Evolutionary conservation across 2,113 vertebrate genomes (phyloP).

Genomic region (Melanostigma gelatinosum): DNA sequence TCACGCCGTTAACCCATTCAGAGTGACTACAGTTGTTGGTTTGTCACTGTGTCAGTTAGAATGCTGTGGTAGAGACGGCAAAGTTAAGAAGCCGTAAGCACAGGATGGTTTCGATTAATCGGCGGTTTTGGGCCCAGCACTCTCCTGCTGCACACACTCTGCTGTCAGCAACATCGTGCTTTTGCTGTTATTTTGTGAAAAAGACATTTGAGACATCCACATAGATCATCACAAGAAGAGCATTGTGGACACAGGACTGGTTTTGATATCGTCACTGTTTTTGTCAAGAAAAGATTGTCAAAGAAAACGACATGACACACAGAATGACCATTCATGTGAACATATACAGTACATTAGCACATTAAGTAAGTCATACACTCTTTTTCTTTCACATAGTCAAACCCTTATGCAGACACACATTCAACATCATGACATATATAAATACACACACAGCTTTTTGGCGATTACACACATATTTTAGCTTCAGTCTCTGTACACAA

Average conservation of each 20-base stretch:
- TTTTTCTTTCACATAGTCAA: conserved; percentile 27
- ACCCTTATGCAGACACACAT: conserved; percentile 19
- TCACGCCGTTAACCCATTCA: too few species aligned
- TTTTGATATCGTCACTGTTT: conserved; percentile 53
- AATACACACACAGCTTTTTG: background rate
- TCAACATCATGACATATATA: conserved; percentile 1
- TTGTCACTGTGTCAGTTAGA: too few species aligned
- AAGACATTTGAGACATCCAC: background rate
- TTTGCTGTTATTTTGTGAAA: background rate
- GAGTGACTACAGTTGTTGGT: too few species aligned
- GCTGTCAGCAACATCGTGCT: background rate
- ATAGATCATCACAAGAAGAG: conserved; percentile 1
- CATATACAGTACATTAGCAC: conserved; percentile 16
- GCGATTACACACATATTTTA: conserved; percentile 13
- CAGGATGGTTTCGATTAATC: background rate
- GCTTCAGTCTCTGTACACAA: conserved; percentile 55
- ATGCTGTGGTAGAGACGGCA: too few species aligned
- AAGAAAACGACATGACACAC: conserved; percentile 42
- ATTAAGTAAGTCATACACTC: conserved; percentile 16
- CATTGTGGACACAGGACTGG: conserved; percentile 22
- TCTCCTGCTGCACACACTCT: background rate
- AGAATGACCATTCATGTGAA: conserved; percentile 15
- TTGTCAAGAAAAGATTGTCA: conserved; percentile 56
- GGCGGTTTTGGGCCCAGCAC: background rate
- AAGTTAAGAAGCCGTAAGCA: too few species aligned